Percentiles rank a stretch among this genome's conserved stretches.
Conservation (phyloP, 2,888 invertebrate species). For the Belgica antarctica region DNA sequence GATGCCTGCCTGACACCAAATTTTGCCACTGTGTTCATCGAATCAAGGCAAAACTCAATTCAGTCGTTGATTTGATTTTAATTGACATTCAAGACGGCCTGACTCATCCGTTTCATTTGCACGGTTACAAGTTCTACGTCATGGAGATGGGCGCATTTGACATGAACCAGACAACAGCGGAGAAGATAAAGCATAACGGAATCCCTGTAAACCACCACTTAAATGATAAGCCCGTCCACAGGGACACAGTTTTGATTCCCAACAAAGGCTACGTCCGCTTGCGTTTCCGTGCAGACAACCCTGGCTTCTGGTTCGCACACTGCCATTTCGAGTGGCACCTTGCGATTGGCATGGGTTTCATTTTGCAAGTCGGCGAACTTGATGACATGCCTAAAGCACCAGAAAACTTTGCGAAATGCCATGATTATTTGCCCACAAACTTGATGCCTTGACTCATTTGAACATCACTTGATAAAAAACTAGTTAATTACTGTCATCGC, state of each 20-base stretch:
- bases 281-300: conserved; percentile 50
- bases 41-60: conserved; percentile 47
- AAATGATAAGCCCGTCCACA: conserved; percentile 48
- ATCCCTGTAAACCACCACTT: not conserved
- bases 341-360: conserved; percentile 49
- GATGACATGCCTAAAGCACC: conserved; percentile 67
- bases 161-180: conserved; percentile 44
- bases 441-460: no score
- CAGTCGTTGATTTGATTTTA: conserved; percentile 46
- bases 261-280: conserved; percentile 50
- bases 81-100: conserved; percentile 47
- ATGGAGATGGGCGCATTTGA: conserved; percentile 48
- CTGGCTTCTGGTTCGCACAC: conserved; percentile 45
- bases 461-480: no score
- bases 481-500: no score
- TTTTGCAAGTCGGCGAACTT: conserved; percentile 56
- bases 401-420: not conserved
- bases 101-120: conserved; percentile 53
- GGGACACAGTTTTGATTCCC: conserved; percentile 51
- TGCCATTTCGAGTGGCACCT: conserved; percentile 50
- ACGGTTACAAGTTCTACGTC: conserved; percentile 52
- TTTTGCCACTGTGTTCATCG: conserved; percentile 49
- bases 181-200: conserved; percentile 4
- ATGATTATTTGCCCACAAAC: not conserved
- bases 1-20: conserved; percentile 44